These are phyloP conservation scores for Lucifuga dentata DNA, from an alignment of 2,113 vertebrate species.

Conservation along the genomic window DNA sequence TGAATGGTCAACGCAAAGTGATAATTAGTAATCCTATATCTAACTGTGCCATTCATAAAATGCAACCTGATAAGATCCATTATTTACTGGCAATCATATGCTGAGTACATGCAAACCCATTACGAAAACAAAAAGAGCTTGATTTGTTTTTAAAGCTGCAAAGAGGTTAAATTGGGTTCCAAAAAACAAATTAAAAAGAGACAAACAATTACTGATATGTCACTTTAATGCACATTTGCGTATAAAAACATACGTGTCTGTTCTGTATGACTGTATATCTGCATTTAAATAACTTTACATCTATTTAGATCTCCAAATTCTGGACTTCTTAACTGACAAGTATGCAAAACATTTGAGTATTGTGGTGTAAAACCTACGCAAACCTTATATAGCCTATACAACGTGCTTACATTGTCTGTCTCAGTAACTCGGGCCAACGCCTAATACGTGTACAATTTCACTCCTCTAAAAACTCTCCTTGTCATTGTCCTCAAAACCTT, in stretches of 20 bases:
- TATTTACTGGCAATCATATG: slow-evolving; percentile 68
- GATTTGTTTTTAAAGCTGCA: slow-evolving; percentile 19
- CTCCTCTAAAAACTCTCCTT: slow-evolving; percentile 73
- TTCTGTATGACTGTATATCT: neutral
- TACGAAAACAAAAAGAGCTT: slow-evolving; percentile 61
- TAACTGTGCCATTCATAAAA: slow-evolving; percentile 76
- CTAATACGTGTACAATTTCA: slow-evolving; percentile 86
- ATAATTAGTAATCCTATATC: slow-evolving; percentile 83
- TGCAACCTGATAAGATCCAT: slow-evolving; percentile 78
- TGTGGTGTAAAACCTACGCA: slow-evolving; percentile 34
- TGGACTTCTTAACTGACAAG: neutral
- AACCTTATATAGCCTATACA: slow-evolving; percentile 51
- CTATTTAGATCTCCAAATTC: neutral
- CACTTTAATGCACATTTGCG: slow-evolving; percentile 1
- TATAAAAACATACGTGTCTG: neutral
- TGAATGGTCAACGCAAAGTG: slow-evolving; percentile 67
- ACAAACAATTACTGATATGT: neutral
- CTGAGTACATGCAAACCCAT: slow-evolving; percentile 56
- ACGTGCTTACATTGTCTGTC: slow-evolving; percentile 78
- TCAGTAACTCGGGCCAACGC: slow-evolving; percentile 83
- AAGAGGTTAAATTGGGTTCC: neutral
- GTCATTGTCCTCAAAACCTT: slow-evolving; percentile 52
- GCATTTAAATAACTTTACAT: neutral
- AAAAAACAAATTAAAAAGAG: neutral
- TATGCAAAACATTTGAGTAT: slow-evolving; percentile 6